Evolutionary conservation across 2,888 invertebrate genomes (phyloP), one percentile per base, ranked within the genome.

Genomic region (Drosophila anomalata): DNA sequence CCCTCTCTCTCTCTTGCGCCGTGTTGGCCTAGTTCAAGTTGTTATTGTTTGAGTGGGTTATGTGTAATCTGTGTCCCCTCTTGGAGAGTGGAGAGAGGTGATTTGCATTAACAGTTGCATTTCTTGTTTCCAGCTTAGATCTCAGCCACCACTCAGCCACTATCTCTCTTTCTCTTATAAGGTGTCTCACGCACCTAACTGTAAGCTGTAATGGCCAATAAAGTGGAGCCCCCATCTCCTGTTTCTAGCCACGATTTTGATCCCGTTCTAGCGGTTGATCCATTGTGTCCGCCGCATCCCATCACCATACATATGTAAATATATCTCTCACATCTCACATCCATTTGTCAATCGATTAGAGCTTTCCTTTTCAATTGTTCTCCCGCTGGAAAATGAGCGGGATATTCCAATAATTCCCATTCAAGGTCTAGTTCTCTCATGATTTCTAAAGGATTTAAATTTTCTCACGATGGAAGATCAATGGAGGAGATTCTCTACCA

Each of bases 21-120:
- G 14, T 33, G 26, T 26, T 66, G 79, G 79, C 83, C 75, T 83
- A 86, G 77, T 77, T 81, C 79, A 78, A 79, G 79, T 53, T 81
- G 81, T 84, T 84, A 73, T 76, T 76, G 68, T 78, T 71, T 68
- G 76, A 87, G 79, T 80, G 71, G 68, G 73, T 81, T 69, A 76
- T 74, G 71, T 87, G 77, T 69, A 87, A 87, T 81, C 80, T 78
- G 85, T 87, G 84, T 63, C 87, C 33, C 33, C 12, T 12, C 12
- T 29, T 9, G 29, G 8, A 31, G 41, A 54, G 9, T 17, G 29
- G 46, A 63, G 20, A 9, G 20, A 50, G 7, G 56, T 70, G 81
- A 87, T 82, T 82, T 82, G 86, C 82, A 82, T 82, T 82, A 87
- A 82, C 82, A 87, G 82, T 82, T 82, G 82, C 86, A 86, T 86